Base-by-base conservation (phyloP, 2,797 vertebrate genomes). In the Lutjanus argentimaculatus region DNA sequence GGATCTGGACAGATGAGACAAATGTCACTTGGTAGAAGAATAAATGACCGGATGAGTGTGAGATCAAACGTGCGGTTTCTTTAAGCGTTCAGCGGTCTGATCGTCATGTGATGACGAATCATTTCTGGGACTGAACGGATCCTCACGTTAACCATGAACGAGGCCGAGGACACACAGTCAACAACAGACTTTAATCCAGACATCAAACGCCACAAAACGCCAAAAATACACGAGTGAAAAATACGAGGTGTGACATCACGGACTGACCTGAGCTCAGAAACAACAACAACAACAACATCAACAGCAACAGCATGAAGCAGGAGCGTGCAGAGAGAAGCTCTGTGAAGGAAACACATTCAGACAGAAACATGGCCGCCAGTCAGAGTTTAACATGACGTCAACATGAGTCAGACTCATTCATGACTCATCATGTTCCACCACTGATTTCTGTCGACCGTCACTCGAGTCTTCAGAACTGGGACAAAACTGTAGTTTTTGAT, bases 161-260 rank as follows among this genome's bases (percentile, higher is more conserved):
- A 87, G 78, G 16, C 57, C 8, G 1, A 21, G 9, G 46, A 59
- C 66, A 66, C 77, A 79, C 79, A 1, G 57, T 77, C 70, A 65
- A 72, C 62, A 61, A 69, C 69, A 22, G 16, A 75, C 72, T 88
- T 91, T 89, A 90, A 88, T 89, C 65, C 77, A 70, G 13, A 75
- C 52, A 72, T 13, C 63, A 36, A 36, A 40, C 1, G 4, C 42
- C 81, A 79, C 21, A 64, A 52, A 70, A 85, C 8, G 0, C 65
- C 78, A 76, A 53, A 36, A 75, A 72, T 74, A 69, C 57, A 82
- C 58, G 3, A 72, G 25, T 57, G 1, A 15, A 67, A 17, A 40
- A 59, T 10, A 42, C 0, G 25, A 83, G 61, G 56, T 75, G 7
- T 67, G 56, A 85, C 16, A 13, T 63, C 16, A 74, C 64, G 45